Evolutionary conservation across 2,113 vertebrate genomes (phyloP), one percentile per base, ranked within the genome.

Genomic region (Jaculus jaculus): DNA sequence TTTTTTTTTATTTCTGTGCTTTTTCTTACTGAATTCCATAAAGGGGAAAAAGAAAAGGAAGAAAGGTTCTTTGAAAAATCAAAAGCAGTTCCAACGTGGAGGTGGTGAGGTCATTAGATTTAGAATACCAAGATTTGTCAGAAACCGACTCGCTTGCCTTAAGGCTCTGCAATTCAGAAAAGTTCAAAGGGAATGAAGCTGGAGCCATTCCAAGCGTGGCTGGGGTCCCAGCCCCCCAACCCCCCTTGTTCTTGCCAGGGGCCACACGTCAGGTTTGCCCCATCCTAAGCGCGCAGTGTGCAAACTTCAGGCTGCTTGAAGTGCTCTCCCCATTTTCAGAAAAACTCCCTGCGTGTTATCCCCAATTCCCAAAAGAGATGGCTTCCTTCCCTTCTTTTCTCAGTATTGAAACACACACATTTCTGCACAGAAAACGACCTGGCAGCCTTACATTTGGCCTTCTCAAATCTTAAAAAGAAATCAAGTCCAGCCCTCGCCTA

Each of bases 141-240:
- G 39, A 95, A 78, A 82, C 26, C 3, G 24, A 63, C 34, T 66
- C 82, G 54, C 73, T 90, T 79, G 51, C 37, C 47, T 39, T n/a
- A 88, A 86, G 66, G 71, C 84, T 88, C 86, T 72, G 63, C 6
- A 37, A 66, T 73, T 94, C 72, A 58, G 51, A 78, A 80, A 94
- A 84, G 73, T 68, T 94, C 87, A 88, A 83, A 96, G 71, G 83
- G 79, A 83, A 1, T 13, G 92, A 93, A 90, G 89, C 69, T 92
- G 81, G 85, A 94, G n/a, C 72, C 30, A 42, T 37, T 86, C 60
- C 66, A 72, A 30, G 28, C 13, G 7, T 39, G 10, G 4, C 66
- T 24, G 24, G 72, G 26, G 60, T 74, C 87, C 60, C 17, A 12
- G 24, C 28, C 66, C 61, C 77, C n/a, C n/a, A n/a, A 65, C 63